phyloP scores from a whole-genome alignment of 1,140 invertebrate species.

The Calephelis virginiensis region DNA sequence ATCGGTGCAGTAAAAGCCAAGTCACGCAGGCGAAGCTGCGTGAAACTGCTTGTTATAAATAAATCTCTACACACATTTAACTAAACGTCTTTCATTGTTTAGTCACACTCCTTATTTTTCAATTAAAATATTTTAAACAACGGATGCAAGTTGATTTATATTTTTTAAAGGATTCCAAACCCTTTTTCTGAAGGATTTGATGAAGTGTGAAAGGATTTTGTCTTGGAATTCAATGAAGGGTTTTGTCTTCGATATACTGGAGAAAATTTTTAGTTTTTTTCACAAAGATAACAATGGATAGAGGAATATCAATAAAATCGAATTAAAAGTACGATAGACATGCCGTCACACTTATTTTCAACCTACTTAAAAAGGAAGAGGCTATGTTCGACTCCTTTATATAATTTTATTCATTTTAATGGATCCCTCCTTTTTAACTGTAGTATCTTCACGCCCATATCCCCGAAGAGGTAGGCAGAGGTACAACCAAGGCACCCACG shows the following conservation, averaged over 20 bases:
- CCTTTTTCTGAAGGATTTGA: slow-evolving; percentile 59
- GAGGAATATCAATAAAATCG: neutral
- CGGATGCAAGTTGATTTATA: slow-evolving; percentile 57
- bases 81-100: slow-evolving; percentile 39
- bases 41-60: no score
- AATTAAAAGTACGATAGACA: neutral
- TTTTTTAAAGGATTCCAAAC: slow-evolving; percentile 36
- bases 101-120: slow-evolving; percentile 68
- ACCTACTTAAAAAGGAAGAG: no score
- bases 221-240: slow-evolving; percentile 62
- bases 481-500: no score
- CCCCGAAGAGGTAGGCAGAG: no score
- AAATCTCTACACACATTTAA: neutral
- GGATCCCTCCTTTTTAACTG: no score
- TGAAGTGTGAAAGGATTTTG: slow-evolving; percentile 62
- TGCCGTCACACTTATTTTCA: neutral
- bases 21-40: no score
- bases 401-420: no score
- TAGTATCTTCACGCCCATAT: no score
- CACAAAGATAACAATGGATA: neutral
- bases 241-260: slow-evolving; percentile 21
- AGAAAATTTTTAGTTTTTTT: neutral
- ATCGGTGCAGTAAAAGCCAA: no score
- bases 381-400: no score
- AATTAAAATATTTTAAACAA: slow-evolving; percentile 69